These are phyloP conservation scores for Isotomurus palustris DNA, from an alignment of 2,888 invertebrate genomes.

Conservation along the genomic window DNA sequence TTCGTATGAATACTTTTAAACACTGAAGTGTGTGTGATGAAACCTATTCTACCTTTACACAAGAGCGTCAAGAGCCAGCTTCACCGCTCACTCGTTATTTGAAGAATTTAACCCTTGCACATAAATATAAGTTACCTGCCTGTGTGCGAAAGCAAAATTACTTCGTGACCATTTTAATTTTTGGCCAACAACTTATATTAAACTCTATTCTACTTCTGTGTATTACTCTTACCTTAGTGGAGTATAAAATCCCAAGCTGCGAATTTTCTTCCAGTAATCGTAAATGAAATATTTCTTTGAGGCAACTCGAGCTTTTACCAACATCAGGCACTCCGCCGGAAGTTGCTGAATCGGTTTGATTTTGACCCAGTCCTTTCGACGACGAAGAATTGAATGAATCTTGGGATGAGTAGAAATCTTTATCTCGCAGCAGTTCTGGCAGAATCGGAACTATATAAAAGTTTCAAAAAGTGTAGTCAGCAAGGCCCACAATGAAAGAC, in stretches of 20 bases:
- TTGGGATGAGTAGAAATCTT: too few relatives aligned
- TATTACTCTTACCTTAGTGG: slow-evolving; percentile 45
- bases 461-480: not conserved
- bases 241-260: slow-evolving; percentile 61
- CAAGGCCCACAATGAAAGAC: not conserved
- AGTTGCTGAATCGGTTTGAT: not conserved
- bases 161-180: too few relatives aligned
- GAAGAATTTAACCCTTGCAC: too few relatives aligned
- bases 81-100: too few relatives aligned
- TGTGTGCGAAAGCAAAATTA: too few relatives aligned
- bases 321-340: not conserved
- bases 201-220: too few relatives aligned
- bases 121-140: too few relatives aligned
- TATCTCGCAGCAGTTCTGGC: slow-evolving; percentile 56
- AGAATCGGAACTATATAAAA: slow-evolving; percentile 68
- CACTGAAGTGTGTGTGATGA: too few relatives aligned
- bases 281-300: slow-evolving; percentile 36
- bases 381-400: not conserved
- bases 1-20: too few relatives aligned
- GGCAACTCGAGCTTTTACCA: slow-evolving; percentile 12
- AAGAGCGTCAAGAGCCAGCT: too few relatives aligned
- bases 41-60: too few relatives aligned
- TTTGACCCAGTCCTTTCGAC: not conserved
- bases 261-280: slow-evolving; percentile 58
- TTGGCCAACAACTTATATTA: too few relatives aligned